phyloP scores from a whole-genome alignment of 2,113 vertebrate species.

The Grammomys dolichurus region DNA sequence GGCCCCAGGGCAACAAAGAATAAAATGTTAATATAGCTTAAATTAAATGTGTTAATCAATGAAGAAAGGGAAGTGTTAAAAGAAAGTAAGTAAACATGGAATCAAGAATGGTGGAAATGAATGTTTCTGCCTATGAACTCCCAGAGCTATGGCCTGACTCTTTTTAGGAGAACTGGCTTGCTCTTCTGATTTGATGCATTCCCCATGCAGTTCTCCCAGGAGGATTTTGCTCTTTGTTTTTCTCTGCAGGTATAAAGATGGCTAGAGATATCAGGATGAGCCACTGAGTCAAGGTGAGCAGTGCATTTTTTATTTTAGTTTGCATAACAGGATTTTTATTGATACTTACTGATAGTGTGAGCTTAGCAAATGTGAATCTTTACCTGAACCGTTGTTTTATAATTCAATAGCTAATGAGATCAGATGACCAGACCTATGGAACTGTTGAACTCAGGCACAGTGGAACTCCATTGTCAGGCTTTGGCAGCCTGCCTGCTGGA shows the following conservation, averaged over 20 bases:
- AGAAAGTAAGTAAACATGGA: neutral
- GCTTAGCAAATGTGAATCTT: neutral
- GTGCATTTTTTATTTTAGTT: neutral
- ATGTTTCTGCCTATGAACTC: neutral
- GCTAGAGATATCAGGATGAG: neutral
- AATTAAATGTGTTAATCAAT: neutral
- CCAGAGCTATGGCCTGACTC: neutral
- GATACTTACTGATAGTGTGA: neutral
- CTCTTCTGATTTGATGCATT: neutral
- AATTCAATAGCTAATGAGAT: neutral
- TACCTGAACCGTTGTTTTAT: neutral
- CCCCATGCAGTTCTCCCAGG: too few species aligned
- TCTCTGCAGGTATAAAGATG: neutral
- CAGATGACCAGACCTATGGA: neutral
- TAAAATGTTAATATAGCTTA: neutral
- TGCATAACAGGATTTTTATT: neutral
- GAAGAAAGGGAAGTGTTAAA: neutral
- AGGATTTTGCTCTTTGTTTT: neutral
- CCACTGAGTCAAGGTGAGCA: neutral
- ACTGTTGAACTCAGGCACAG: neutral
- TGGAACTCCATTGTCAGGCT: slow-evolving; percentile 7
- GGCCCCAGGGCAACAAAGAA: neutral
- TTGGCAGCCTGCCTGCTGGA: neutral
- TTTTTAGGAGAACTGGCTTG: neutral
- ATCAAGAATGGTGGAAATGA: neutral